Conservation (phyloP, 2,888 invertebrate species). For the Scaptomyza parva region DNA sequence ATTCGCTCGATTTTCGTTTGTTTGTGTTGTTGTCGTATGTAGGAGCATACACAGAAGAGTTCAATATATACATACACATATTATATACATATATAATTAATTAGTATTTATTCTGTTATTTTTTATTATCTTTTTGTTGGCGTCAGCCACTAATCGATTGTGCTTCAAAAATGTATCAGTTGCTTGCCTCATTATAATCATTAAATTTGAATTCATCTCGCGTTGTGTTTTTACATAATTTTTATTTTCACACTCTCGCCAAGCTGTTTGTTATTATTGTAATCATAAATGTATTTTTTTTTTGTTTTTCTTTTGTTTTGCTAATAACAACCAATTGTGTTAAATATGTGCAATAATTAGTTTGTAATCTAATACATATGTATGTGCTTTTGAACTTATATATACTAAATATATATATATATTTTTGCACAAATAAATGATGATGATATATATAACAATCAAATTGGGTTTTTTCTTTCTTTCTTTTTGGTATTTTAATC, state of each 20-base stretch:
- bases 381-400: slow-evolving; percentile 52
- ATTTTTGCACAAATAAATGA: slow-evolving; percentile 56
- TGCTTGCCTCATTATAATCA: slow-evolving; percentile 13
- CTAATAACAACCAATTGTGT: slow-evolving; percentile 61
- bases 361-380: slow-evolving; percentile 42
- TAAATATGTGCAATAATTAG: slow-evolving; percentile 76
- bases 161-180: neutral
- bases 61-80: no score
- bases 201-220: slow-evolving; percentile 38
- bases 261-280: slow-evolving; percentile 38
- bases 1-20: slow-evolving; percentile 28
- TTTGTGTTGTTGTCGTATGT: slow-evolving; percentile 24
- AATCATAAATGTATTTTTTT: slow-evolving; percentile 31
- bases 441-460: slow-evolving; percentile 12
- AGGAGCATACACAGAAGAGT: slow-evolving; percentile 34
- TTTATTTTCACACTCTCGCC: slow-evolving; percentile 35
- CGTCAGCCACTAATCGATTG: neutral
- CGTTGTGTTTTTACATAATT: slow-evolving; percentile 18
- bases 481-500: no score
- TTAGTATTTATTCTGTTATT: slow-evolving; percentile 68
- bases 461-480: neutral
- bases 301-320: slow-evolving; percentile 19
- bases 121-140: slow-evolving; percentile 9
- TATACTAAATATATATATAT: no score
- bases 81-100: slow-evolving; percentile 18